A percentile compares a stretch with the other conserved stretches of the same genome.
Conservation (phyloP, 2,888 invertebrate genomes). For the Leistus spinibarbis region DNA sequence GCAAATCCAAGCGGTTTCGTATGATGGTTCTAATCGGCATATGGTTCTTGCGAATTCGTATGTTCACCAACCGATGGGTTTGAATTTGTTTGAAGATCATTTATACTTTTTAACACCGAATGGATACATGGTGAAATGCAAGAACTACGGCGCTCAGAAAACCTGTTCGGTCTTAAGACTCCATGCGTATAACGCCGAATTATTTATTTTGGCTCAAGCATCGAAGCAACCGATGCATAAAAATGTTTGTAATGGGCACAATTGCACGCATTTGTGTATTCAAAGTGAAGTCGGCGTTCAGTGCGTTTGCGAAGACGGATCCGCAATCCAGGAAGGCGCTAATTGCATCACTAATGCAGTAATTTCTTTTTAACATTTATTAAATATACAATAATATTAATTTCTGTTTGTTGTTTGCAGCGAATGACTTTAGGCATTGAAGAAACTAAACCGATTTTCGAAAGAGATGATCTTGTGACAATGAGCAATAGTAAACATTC, state of each 20-base stretch:
- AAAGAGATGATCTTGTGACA: slow-evolving; percentile 9
- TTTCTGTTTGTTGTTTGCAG: slow-evolving; percentile 6
- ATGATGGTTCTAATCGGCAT: slow-evolving; percentile 59
- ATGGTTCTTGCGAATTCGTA: slow-evolving; percentile 57
- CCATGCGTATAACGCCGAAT: slow-evolving; percentile 57
- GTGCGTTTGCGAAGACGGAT: slow-evolving; percentile 66
- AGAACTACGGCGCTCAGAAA: slow-evolving; percentile 59
- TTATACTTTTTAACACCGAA: slow-evolving; percentile 72
- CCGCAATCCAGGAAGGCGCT: slow-evolving; percentile 51
- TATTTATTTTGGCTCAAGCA: slow-evolving; percentile 62
- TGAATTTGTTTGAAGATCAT: slow-evolving; percentile 76
- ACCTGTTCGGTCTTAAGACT: slow-evolving; percentile 59
- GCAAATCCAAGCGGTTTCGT: slow-evolving; percentile 60
- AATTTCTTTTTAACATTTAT: slow-evolving; percentile 12
- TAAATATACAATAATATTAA: neutral
- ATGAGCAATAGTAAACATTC: slow-evolving; percentile 2
- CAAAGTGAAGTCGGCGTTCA: slow-evolving; percentile 57
- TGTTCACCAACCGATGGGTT: slow-evolving; percentile 64
- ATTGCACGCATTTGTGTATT: slow-evolving; percentile 69
- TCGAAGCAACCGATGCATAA: slow-evolving; percentile 61
- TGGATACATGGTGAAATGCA: slow-evolving; percentile 65
- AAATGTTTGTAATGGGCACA: slow-evolving; percentile 61
- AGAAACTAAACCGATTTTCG: slow-evolving; percentile 5
- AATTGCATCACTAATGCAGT: slow-evolving; percentile 49
- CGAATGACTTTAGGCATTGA: neutral